A percentile compares a stretch with the other conserved stretches of the same genome.
phyloP scores from a whole-genome alignment of 2,797 vertebrate species.

The Gallinago nigripennis region DNA sequence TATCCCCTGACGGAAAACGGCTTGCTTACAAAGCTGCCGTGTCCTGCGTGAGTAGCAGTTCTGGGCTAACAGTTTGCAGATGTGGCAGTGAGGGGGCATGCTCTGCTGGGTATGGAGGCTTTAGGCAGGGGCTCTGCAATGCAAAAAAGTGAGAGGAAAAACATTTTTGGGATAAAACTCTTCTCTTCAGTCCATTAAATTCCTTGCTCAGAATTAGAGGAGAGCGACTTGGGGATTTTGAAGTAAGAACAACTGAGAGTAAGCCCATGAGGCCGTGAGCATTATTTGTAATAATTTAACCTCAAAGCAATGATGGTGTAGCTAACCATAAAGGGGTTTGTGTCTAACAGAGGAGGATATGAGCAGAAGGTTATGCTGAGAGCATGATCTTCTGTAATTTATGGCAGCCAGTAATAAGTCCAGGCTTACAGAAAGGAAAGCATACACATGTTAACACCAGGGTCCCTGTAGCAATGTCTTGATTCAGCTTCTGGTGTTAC shows the following conservation, averaged over 20 bases:
- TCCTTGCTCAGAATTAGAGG: background rate
- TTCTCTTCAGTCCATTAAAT: background rate
- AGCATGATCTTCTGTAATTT: slow-evolving; percentile 19
- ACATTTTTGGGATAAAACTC: background rate
- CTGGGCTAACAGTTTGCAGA: background rate
- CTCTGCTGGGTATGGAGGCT: background rate
- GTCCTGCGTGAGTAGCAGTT: background rate
- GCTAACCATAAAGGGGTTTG: background rate
- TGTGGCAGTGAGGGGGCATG: background rate
- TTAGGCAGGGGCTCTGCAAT: background rate
- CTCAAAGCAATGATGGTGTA: background rate
- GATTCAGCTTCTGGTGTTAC: background rate
- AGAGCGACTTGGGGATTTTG: background rate
- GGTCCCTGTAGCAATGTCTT: background rate
- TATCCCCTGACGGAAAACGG: background rate
- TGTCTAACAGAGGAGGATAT: background rate
- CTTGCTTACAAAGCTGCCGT: background rate
- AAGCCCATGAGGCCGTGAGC: background rate
- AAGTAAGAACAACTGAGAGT: background rate
- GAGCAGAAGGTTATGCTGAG: background rate
- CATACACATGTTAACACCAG: background rate
- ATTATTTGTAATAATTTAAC: background rate
- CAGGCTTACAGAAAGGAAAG: background rate
- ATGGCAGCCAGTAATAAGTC: background rate
- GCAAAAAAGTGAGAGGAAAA: background rate